These are phyloP conservation scores for Poecilia velifera DNA, from an alignment of 2,797 vertebrate species.

Conservation along the genomic window DNA sequence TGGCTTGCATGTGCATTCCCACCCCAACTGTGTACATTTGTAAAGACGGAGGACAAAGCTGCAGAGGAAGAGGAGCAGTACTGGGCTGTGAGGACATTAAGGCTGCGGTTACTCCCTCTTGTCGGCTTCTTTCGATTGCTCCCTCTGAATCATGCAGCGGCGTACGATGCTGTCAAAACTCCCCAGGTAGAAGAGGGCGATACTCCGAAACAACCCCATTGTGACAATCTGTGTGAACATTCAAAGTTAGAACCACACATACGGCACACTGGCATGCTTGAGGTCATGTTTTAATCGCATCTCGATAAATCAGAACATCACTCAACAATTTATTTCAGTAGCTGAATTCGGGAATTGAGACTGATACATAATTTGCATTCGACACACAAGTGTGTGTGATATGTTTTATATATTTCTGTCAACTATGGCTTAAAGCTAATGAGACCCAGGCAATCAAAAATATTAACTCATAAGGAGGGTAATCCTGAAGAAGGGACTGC, in stretches of 20 bases:
- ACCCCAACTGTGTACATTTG: constrained; percentile 58
- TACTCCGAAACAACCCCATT: constrained; percentile 95
- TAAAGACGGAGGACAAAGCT: constrained; percentile 37
- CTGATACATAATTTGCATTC: neutral
- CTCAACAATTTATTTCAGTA: neutral
- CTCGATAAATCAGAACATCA: neutral
- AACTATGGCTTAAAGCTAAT: neutral
- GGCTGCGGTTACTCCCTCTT: constrained; percentile 86
- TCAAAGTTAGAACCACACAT: neutral
- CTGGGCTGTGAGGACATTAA: constrained; percentile 31
- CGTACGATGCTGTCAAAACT: constrained; percentile 98
- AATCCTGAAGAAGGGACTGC: neutral
- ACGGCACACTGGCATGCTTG: neutral
- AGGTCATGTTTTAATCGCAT: neutral
- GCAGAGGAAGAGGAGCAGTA: constrained; percentile 13
- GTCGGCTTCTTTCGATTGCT: constrained; percentile 86
- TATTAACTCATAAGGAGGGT: neutral
- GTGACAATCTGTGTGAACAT: constrained; percentile 87
- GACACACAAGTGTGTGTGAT: neutral
- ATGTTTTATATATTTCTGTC: neutral
- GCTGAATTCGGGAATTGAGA: neutral
- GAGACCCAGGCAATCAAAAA: neutral
- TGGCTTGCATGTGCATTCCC: constrained; percentile 28
- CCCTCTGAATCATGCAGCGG: constrained; percentile 96
- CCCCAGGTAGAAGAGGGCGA: constrained; percentile 94